Evolutionary conservation across 2,797 vertebrate species (phyloP), one percentile per base, ranked within the genome.

Genomic region (Aythya fuligula): DNA sequence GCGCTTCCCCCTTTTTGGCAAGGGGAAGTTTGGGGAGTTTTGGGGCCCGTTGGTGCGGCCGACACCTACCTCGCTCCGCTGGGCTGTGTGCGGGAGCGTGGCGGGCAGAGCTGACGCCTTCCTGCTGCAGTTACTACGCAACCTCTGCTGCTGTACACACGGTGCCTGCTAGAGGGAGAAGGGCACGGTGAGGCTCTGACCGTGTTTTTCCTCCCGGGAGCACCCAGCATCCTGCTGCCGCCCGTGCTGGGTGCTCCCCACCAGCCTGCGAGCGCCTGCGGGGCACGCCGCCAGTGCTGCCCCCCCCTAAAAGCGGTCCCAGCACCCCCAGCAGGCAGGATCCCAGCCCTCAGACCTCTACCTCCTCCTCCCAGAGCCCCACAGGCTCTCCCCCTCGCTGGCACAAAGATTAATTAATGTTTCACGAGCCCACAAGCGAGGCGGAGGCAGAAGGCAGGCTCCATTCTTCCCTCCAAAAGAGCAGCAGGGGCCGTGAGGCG

Each of bases 111-210:
- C 96, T 56, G 76, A 32, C 72, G 51, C 93, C 89, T 95, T 93
- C 95, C 93, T 93, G 66, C 90, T 25, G 78, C 58, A 7, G 94
- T 91, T 80, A 76, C 95, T 28, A 67, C 19, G 95, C 95, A 96
- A 87, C 95, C 90, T 87, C 91, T 67, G 80, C 79, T 93, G 89
- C 61, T 77, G 78, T 93, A 76, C 94, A 36, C 66, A 74, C 2
- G 78, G 43, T 84, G 94, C 79, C 88, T 71, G 94, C 85, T 73
- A 61, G 83, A 95, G 93, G 91, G 76, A 94, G 89, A 65, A 39
- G 45, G 34, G 15, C 36, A 8, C 0, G 67, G 76, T 60, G 2
- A 74, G 82, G 56, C 3, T 64, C 49, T 53, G 82, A 57, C 41
- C 34, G 22, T 21, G 60, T 93, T 91, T 89, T 78, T 64, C 70